Evolutionary conservation across 2,888 invertebrate genomes (phyloP), one percentile per base, ranked within the genome.

Genomic region (Plusia festucae): DNA sequence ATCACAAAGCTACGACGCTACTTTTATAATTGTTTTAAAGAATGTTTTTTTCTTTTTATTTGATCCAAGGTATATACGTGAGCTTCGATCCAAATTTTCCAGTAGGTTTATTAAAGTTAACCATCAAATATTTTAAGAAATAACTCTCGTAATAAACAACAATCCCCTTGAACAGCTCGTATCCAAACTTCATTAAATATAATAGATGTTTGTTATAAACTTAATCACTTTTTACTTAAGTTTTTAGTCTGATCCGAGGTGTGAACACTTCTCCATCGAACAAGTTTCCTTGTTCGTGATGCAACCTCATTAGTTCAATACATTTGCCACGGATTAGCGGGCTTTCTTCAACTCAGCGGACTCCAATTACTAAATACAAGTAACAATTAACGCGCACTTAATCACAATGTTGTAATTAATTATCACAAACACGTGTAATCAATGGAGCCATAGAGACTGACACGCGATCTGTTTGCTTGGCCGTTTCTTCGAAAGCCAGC

Each of bases 401-500:
- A 70, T 73, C 65, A 70, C 52, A 64, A 65, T 74, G 66, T 68
- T 66, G 66, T 71, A 78, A 78, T 65, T 68, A 55, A 68, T 76
- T 68, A 81, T 76, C 70, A 67, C 68, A 81, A 70, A 81, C 81
- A 73, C 69, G 69, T 76, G 79, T 76, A 60, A 61, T 76, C 76
- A 81, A 78, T 80, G 72, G 62, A 69, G 67, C 68, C 55, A 78
- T 80, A 72, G 76, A 76, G 71, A 61, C 65, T 15, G 76, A 70
- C 76, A 81, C 70, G 74, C 73, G 79, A 80, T 79, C 60, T 76
- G 61, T 72, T 78, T 63, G 20, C 44, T 13, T 44, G 22, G 51
- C 44, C 46, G 61, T 62, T 73, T 76, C 76, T 40, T 60, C 62
- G 73, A 60, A 73, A 60, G 51, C 22, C 51, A 70, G 53, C 56